Base-by-base conservation (phyloP, 2,113 vertebrate genomes). In the Amphiprion ocellaris region DNA sequence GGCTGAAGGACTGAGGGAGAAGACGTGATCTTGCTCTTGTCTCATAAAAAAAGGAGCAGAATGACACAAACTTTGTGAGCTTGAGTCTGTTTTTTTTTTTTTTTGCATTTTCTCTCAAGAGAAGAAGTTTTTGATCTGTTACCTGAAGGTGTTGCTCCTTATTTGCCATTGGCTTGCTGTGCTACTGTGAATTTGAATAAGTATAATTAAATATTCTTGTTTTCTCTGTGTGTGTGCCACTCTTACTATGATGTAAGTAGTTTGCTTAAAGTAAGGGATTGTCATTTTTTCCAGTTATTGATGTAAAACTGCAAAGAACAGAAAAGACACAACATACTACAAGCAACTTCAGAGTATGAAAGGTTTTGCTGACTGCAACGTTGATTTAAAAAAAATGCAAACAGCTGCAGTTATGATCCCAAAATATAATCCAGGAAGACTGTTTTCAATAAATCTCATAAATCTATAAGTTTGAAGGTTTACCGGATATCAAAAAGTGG, bases 1-100 rank as follows among this genome's bases (percentile, higher is more conserved):
- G 37, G 75, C 76, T 72, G 78, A 90, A 90, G 89, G 84, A 84
- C 86, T 74, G 66, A 66, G 69, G 23, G 53, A 82, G 69, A 74
- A 77, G 69, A 78, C 10, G 49, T 30, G 61, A 76, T 86, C 65
- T 79, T 73, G 71, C 0, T 68, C 60, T 59, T 79, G 74, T 84
- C 74, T 81, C 79, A 33, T 89, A 85, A 87, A 84, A 85, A 77
- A 83, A 19, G 52, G 82, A 79, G 17, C 37, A 44, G 5, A 64
- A 50, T 39, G 71, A 75, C 65, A 28, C 19, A 10, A 80, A 69
- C 30, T 65, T 69, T 73, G 49, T 65, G 24, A 30, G 41, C 17
- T 50, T 30, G 41, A 66, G 41, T 39, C 23, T 59, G 10, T 44
- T 74, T 79, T 61, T 9, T 37, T n/a, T n/a, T n/a, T 74, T 79